Evolutionary conservation across 2,797 vertebrate species (phyloP), one percentile per base, ranked within the genome.

Genomic region (Arctocebus calabarensis): DNA sequence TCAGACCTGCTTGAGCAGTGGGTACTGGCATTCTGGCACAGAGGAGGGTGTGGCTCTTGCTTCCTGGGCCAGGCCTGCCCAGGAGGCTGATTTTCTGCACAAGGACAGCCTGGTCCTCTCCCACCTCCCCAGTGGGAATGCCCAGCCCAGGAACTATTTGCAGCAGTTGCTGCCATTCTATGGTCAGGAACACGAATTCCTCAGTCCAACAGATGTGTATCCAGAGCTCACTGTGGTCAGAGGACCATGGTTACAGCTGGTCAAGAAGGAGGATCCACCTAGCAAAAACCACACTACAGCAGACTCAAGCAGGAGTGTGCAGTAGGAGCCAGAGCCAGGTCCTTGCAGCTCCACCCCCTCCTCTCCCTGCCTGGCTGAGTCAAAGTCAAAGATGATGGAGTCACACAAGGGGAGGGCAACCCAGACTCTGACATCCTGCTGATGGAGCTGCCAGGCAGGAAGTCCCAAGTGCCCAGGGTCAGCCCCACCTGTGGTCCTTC

Each of bases 1-100:
- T 93, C 94, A 89, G 94, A 98, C 97, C 86, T 27, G 96, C 91
- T 83, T 17, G 43, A 12, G 82, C 77, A 74, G 91, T 37, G 9
- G 6, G 73, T 11, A 17, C 94, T 74, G 16, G 19, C 43, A 61
- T 64, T 66, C 77, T 61, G 57, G 64, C 85, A 75, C 37, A 9
- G 20, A 13, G 12, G 19, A 82, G 71, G 75, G 57, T 1, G 23
- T 74, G 40, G 84, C 37, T n/a, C 79, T 40, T 23, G 68, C 87
- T 62, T 95, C 84, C 84, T 16, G 34, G 85, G 77, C 32, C 52
- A 74, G 34, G 14, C 40, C 40, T 88, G 88, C 93, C 95, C 83
- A 34, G 70, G 66, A 79, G 59, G 59, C 71, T 88, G 48, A 25
- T 22, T 78, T 81, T 64, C 79, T 70, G 16, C 25, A 23, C 13